Evolutionary conservation across 2,113 vertebrate species (phyloP), one percentile per base, ranked within the genome.

Genomic region (Xiphorhynchus elegans): DNA sequence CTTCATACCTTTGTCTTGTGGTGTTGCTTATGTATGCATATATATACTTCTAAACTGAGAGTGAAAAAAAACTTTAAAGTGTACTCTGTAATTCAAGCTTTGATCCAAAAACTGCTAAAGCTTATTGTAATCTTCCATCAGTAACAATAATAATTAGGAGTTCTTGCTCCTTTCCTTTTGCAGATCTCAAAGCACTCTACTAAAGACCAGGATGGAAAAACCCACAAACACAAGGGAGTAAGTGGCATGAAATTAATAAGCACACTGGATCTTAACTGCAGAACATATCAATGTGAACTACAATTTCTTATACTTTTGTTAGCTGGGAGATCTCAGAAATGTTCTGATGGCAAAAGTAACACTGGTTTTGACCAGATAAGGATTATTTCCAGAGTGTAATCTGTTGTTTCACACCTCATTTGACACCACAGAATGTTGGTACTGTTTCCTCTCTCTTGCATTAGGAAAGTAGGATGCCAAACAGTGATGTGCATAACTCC

Each of bases 41-140:
- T 49, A 39, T 55, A 47, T 52, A 70, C 53, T 81, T 81, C 47
- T 47, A 73, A 94, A 67, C 10, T 29, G 55, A 87, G 63, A 50
- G 53, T 29, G 31, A 69, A 56, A 64, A 80, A 83, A 72, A 29
- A 37, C 72, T 84, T 76, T 60, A 59, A 77, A 93, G 59, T 25
- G 52, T 56, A 88, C 33, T 82, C 50, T 67, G 40, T 73, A 87
- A 85, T 91, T 73, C 77, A 79, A 82, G 49, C 76, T 85, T 90
- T 91, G 66, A 90, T 74, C 44, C 70, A 83, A 87, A 73, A 84
- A 26, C 35, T 52, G 66, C 69, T 82, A 58, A 78, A 89, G 47
- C 31, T 88, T 92, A 55, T 74, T 94, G 42, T 68, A 81, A 17
- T 90, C 56, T 92, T 92, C 75, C 44, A 78, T 84, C 60, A 72